These are phyloP conservation scores for Platyscapa corneri DNA, from an alignment of 1,140 invertebrate species.

Conservation along the genomic window DNA sequence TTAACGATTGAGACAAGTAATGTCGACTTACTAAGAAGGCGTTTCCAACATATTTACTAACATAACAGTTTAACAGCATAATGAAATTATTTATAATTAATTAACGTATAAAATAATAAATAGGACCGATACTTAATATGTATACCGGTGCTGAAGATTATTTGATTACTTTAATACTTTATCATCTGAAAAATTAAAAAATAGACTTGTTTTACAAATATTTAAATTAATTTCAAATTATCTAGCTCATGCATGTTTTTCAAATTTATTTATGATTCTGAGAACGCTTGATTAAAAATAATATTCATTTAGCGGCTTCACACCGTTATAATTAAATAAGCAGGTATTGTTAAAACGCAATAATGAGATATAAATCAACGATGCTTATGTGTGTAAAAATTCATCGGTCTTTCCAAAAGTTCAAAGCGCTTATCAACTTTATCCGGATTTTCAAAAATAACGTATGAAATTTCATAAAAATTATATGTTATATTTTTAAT, in stretches of 20 bases:
- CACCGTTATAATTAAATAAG: too few relatives aligned
- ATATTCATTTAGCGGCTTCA: too few relatives aligned
- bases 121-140: neutral
- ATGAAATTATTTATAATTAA: conserved; percentile 19
- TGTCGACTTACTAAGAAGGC: neutral
- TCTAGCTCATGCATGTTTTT: too few relatives aligned
- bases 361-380: too few relatives aligned
- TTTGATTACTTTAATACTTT: neutral
- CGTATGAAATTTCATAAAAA: neutral
- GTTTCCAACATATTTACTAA: neutral
- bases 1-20: neutral
- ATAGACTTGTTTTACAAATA: neutral
- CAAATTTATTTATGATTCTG: too few relatives aligned
- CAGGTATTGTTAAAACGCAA: too few relatives aligned
- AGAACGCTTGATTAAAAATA: too few relatives aligned
- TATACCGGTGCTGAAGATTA: neutral
- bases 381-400: too few relatives aligned
- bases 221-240: neutral
- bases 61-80: neutral
- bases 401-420: too few relatives aligned
- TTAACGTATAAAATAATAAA: conserved; percentile 6
- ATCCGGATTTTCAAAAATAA: neutral
- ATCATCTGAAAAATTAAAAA: neutral
- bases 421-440: too few relatives aligned
- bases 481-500: too few relatives aligned